Base-by-base conservation (phyloP, 2,113 vertebrate species). In the Barbus barbus region DNA sequence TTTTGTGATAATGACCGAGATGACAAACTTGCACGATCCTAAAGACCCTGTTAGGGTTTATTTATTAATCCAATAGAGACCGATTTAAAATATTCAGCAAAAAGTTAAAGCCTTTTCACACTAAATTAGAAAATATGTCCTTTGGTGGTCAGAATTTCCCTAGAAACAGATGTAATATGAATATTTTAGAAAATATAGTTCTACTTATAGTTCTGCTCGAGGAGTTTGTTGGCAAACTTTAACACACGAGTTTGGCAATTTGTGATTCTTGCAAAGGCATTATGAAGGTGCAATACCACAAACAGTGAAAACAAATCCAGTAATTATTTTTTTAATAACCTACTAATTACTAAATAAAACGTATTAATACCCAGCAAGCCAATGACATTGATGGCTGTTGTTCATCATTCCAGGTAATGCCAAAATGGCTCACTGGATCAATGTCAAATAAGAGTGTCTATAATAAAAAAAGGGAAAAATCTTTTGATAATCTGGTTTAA, bases 211-310 rank as follows among this genome's bases (percentile, higher is more conserved):
- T 73, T 44, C 6, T 13, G 69, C 69, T 24, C 13, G 38, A 73
- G 38, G 38, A 46, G 71, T 46, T 63, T 63, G 60, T 63, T 73
- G n/a, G 12, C 38, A 73, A 26, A 73, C 71, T 72, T 72, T 73
- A 73, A 46, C 11, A 24, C 38, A 26, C 3, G 1, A 24, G 13
- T 71, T 2, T 69, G 33, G 65, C 33, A 26, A 73, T 73, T 44
- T 44, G 12, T 71, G 2, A 12, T 16, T 46, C 6, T 73, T 46
- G 12, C 71, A 73, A 14, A 46, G 38, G n/a, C 71, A 44, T 73
- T 73, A 26, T 73, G 4, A 73, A 44, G 71, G n/a, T 5, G 2
- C 20, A 9, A 3, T 58, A 22, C 22, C 53, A 44, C 12, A 73
- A 73, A 24, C n/a, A 73, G 9, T 38, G 33, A n/a, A 73, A 73